A percentile compares a stretch with the other conserved stretches of the same genome.
phyloP scores from a whole-genome alignment of 2,888 invertebrate genomes.

The Dilophus febrilis region DNA sequence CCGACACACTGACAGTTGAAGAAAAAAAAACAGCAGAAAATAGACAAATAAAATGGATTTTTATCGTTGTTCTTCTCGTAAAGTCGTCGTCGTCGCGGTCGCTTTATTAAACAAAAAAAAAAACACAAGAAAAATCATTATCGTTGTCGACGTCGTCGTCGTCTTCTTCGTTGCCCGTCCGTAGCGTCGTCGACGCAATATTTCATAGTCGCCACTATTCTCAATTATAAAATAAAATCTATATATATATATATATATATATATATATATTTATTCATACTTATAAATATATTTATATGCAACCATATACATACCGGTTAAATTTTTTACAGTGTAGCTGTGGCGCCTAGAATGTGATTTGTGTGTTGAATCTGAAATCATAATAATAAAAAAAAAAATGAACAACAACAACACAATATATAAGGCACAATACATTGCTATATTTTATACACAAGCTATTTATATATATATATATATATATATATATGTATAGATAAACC shows the following conservation, averaged over 20 bases:
- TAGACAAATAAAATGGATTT: constrained; percentile 1
- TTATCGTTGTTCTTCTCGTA: neutral
- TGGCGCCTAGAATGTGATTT: constrained; percentile 7
- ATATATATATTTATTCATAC: too few relatives aligned
- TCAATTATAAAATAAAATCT: too few relatives aligned
- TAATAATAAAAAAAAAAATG: neutral
- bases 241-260: too few relatives aligned
- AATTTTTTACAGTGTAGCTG: constrained; percentile 4
- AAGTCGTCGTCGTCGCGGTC: too few relatives aligned
- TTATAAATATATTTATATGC: too few relatives aligned
- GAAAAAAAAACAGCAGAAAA: neutral
- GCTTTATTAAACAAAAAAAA: too few relatives aligned
- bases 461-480: neutral
- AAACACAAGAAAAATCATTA: too few relatives aligned
- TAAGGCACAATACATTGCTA: neutral
- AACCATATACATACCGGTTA: constrained; percentile 1
- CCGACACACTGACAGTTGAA: neutral
- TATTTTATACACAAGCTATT: neutral
- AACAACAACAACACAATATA: neutral
- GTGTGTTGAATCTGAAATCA: constrained; percentile 5
- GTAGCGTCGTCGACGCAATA: too few relatives aligned
- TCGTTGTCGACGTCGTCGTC: too few relatives aligned
- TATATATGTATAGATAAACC: too few relatives aligned
- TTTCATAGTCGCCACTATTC: too few relatives aligned
- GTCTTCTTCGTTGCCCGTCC: too few relatives aligned